phyloP scores from a whole-genome alignment of 30 jellyfish, hydroid and myxozoan species.

The Turritopsis rubra region DNA sequence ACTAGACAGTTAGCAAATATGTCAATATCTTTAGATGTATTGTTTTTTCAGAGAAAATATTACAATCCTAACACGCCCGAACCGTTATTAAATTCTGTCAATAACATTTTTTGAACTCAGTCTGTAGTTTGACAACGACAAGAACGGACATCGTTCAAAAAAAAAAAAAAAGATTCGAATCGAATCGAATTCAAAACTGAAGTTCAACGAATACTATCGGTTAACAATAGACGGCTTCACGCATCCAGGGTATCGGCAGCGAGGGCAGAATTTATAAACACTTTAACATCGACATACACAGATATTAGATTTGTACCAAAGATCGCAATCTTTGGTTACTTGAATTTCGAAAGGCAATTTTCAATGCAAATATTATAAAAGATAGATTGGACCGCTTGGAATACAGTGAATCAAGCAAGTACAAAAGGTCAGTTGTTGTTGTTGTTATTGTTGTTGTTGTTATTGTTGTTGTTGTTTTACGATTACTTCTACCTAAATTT shows the following conservation, averaged over 20 bases:
- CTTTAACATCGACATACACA: neutral
- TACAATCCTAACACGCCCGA: conserved; percentile 1
- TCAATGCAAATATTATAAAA: neutral
- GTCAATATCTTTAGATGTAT: conserved; percentile 5
- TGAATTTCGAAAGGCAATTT: neutral
- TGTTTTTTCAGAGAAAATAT: conserved; percentile 7
- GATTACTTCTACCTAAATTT: neutral
- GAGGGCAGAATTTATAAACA: conserved; percentile 8
- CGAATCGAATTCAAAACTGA: conserved; percentile 1
- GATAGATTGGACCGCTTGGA: conserved; percentile 16
- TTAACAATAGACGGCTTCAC: neutral
- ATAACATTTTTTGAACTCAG: neutral
- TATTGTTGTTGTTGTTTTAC: neutral
- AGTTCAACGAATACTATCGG: neutral
- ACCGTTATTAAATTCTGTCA: conserved; percentile 15
- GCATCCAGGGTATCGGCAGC: conserved; percentile 14
- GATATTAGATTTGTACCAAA: neutral
- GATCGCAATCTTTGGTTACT: neutral
- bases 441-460: neutral
- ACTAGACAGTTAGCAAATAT: conserved; percentile 25
- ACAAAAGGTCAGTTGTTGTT: neutral
- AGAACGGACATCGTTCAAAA: neutral
- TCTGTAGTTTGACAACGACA: neutral
- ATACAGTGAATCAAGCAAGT: conserved; percentile 20
- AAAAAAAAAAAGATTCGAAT: neutral